Base-by-base conservation (phyloP, 2,888 invertebrate genomes). In the Lysandra coridon region DNA sequence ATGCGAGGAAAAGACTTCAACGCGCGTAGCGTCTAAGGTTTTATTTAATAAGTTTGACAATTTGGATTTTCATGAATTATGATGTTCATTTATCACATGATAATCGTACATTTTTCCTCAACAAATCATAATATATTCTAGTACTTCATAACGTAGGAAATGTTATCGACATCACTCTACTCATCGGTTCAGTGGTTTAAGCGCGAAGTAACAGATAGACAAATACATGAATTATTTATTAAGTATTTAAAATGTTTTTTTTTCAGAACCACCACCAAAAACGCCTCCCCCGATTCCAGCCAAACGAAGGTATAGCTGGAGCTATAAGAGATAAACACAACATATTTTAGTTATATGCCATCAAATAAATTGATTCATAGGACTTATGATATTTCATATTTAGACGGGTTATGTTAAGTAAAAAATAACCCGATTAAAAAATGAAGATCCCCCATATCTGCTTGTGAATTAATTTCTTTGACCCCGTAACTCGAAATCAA, bases 231-330 rank as follows among this genome's bases (percentile, higher is more conserved):
- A 44, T 44, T 44, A 44, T 44, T 40, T 44, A 7, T 12, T 73
- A 73, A 73, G 1, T 33, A 4, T 17, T 40, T 33, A 33, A 5
- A 12, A 17, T 14, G 37, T 40, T 44, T 74, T 74, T 23, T 75
- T 75, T 75, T 75, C 75, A 75, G 75, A 75, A 44, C 49, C 75
- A 44, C 75, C 75, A 14, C 14, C 49, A 14, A 75, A 49, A 49
- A 12, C 75, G 4, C 75, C 75, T 10, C 74, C 75, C 4, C 49
- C 75, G 4, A 75, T 0, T 12, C 75, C 49, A 49, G 5, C 75
- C 6, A 75, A 75, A 44, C 23, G 44, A 23, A 75, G 75, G 49
- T 75, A 75, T 14, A 44, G 49, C 49, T 75, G 44, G 75, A 75
- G 75, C 4, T 75, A 75, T 23, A 44, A 75, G 30, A 75, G 44